These are phyloP conservation scores for Boulengerochromis microlepis DNA, from an alignment of 2,113 vertebrate genomes.

Conservation along the genomic window DNA sequence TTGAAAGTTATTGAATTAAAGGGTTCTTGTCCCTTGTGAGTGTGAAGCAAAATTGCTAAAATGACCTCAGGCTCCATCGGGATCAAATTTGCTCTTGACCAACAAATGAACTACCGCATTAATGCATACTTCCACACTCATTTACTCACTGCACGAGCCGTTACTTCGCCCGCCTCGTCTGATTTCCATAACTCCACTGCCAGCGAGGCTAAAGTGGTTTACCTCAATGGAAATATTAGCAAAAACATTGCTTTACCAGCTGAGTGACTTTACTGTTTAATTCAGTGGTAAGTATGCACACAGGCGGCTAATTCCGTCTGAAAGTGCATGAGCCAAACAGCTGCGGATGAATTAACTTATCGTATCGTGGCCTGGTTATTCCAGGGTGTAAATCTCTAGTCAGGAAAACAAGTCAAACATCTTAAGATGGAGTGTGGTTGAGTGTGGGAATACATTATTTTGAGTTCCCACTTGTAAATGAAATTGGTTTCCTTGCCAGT, in stretches of 20 bases:
- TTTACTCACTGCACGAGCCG: background rate
- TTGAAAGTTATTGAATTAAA: background rate
- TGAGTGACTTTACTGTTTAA: background rate
- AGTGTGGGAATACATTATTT: slow-evolving; percentile 45
- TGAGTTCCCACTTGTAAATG: slow-evolving; percentile 60
- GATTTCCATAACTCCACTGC: background rate
- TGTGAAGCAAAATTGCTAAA: slow-evolving; percentile 13
- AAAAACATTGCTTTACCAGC: background rate
- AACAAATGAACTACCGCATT: slow-evolving; percentile 3
- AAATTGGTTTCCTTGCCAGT: slow-evolving; percentile 64
- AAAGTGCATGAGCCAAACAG: background rate
- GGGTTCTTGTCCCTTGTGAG: background rate
- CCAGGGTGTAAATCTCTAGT: slow-evolving; percentile 26
- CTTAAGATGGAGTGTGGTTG: slow-evolving; percentile 28
- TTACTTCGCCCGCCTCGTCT: background rate
- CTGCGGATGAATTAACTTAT: slow-evolving; percentile 33
- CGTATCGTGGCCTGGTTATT: slow-evolving; percentile 6
- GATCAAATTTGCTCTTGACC: slow-evolving; percentile 12
- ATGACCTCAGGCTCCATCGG: background rate
- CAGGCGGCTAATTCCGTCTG: background rate
- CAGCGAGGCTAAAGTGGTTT: background rate
- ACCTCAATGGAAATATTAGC: background rate
- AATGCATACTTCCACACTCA: slow-evolving; percentile 7
- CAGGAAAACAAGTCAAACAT: slow-evolving; percentile 47
- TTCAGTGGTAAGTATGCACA: background rate